A percentile compares a stretch with the other conserved stretches of the same genome.
phyloP scores from a whole-genome alignment of 2,888 invertebrate genomes.

The Meghimatium bilineatum region DNA sequence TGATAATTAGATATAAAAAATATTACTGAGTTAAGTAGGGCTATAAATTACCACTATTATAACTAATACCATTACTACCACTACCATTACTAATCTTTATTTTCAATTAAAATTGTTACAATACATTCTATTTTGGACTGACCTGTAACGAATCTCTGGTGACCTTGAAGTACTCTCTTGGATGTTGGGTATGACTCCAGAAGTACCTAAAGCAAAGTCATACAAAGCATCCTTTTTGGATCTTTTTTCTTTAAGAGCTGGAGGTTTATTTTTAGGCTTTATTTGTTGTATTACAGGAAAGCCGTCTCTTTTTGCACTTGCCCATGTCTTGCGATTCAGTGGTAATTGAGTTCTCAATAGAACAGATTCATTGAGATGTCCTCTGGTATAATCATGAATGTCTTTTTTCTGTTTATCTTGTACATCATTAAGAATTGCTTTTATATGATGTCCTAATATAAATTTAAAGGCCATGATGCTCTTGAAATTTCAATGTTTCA shows the following conservation, averaged over 20 bases:
- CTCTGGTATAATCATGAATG: slow-evolving; percentile 69
- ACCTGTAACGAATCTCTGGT: slow-evolving; percentile 42
- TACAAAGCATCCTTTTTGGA: slow-evolving; percentile 66
- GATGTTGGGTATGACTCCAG: slow-evolving; percentile 63
- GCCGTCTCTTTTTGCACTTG: slow-evolving; percentile 49
- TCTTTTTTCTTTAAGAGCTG: slow-evolving; percentile 10
- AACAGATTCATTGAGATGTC: slow-evolving; percentile 73
- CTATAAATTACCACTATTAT: no score
- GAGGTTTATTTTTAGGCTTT: slow-evolving; percentile 16
- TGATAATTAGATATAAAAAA: no score
- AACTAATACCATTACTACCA: no score
- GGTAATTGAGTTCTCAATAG: slow-evolving; percentile 58
- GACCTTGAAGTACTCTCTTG: neutral
- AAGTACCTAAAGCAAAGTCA: slow-evolving; percentile 71
- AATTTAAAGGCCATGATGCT: slow-evolving; percentile 64
- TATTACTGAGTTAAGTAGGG: no score
- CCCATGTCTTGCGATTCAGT: slow-evolving; percentile 60
- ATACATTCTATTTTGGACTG: neutral
- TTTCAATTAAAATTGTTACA: no score
- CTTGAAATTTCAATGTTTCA: neutral
- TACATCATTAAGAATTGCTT: slow-evolving; percentile 67
- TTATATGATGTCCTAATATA: slow-evolving; percentile 64
- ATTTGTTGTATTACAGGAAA: neutral
- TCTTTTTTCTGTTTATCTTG: slow-evolving; percentile 70
- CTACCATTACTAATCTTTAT: no score